These are phyloP conservation scores for Meteorus colon DNA, from an alignment of 2,888 invertebrate genomes.

Conservation along the genomic window DNA sequence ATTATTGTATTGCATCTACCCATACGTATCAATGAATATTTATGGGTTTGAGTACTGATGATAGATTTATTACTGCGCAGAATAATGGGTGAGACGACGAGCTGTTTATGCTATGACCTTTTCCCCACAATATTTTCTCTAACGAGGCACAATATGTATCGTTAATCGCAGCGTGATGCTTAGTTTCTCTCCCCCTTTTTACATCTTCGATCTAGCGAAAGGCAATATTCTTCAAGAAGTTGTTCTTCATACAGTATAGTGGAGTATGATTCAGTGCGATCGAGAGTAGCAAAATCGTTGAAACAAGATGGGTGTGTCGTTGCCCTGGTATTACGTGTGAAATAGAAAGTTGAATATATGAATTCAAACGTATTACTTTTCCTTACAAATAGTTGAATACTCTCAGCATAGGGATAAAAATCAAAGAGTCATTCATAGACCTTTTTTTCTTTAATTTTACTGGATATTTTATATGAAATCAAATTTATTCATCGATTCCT, in stretches of 20 bases:
- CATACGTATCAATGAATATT: neutral
- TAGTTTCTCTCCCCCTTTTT: neutral
- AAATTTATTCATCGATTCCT: too few relatives aligned
- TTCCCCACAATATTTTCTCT: neutral
- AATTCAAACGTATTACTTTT: constrained; percentile 41
- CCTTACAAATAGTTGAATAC: constrained; percentile 18
- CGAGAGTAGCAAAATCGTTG: constrained; percentile 36
- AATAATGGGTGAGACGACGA: constrained; percentile 13
- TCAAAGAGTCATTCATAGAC: neutral
- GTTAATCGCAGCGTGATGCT: neutral
- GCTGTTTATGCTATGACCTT: constrained; percentile 34
- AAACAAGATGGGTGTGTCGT: constrained; percentile 37
- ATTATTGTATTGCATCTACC: constrained; percentile 14
- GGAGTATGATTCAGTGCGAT: constrained; percentile 15
- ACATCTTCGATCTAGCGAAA: neutral
- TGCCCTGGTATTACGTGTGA: constrained; percentile 52
- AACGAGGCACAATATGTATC: neutral
- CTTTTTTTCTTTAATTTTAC: too few relatives aligned
- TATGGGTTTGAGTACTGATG: neutral
- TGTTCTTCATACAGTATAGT: constrained; percentile 6
- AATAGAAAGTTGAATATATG: constrained; percentile 63
- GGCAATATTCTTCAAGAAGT: neutral
- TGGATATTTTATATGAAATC: too few relatives aligned
- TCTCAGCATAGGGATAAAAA: neutral
- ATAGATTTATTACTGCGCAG: constrained; percentile 15